Percentiles rank a stretch among this genome's conserved stretches.
phyloP scores from a whole-genome alignment of 2,797 vertebrate genomes.

The Poliocrania exsul region DNA sequence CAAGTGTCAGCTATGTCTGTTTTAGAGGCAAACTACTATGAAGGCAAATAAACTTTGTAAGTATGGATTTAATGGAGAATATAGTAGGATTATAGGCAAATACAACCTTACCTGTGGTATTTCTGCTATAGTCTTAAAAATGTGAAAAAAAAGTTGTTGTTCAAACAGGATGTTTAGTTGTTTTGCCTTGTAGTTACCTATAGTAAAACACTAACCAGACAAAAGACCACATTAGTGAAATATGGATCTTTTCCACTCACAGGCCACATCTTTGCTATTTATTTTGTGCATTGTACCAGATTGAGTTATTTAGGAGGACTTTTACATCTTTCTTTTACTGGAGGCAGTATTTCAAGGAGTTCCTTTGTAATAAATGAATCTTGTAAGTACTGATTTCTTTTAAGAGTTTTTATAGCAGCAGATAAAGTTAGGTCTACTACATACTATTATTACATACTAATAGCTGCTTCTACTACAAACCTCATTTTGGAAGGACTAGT shows the following conservation, averaged over 20 bases:
- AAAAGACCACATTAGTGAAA: background rate
- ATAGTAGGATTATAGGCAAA: background rate
- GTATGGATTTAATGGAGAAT: background rate
- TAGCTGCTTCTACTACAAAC: background rate
- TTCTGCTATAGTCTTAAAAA: background rate
- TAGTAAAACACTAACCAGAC: background rate
- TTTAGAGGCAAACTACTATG: background rate
- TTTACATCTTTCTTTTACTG: background rate
- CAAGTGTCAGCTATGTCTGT: background rate
- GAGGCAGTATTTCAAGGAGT: background rate
- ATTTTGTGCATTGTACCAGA: background rate
- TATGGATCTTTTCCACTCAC: background rate
- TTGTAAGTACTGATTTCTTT: background rate
- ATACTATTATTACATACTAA: too few relatives aligned
- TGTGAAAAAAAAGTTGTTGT: background rate
- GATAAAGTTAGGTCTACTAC: background rate
- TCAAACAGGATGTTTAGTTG: background rate
- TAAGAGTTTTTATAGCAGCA: background rate
- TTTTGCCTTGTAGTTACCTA: background rate
- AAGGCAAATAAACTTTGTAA: background rate
- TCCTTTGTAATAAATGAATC: background rate
- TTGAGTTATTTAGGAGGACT: background rate
- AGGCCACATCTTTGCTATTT: background rate
- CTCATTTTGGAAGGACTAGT: background rate
- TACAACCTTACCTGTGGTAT: background rate